These are phyloP conservation scores for Pachyrhynchus sulphureomaculatus DNA, from an alignment of 1,140 invertebrate species.

Conservation along the genomic window DNA sequence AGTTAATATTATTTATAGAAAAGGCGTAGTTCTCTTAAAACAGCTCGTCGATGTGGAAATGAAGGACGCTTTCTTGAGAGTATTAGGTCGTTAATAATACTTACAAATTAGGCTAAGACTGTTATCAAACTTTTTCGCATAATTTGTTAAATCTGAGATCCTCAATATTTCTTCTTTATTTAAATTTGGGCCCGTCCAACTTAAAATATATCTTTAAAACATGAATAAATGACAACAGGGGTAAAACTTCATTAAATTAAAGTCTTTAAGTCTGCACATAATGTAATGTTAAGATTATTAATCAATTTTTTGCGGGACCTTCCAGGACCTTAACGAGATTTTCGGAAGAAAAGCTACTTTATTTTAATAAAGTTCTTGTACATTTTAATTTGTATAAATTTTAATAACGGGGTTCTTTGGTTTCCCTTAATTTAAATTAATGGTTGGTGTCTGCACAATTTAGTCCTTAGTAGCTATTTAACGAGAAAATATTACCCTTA, in stretches of 20 bases:
- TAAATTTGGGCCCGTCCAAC: constrained; percentile 24
- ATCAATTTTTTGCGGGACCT: constrained; percentile 27
- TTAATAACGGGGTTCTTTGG: constrained; percentile 18
- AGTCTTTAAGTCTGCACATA: constrained; percentile 29
- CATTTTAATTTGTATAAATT: constrained; percentile 26
- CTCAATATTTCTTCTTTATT: constrained; percentile 4
- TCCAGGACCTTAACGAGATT: constrained; percentile 19
- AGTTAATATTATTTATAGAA: no score
- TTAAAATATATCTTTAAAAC: constrained; percentile 27
- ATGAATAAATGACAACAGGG: constrained; percentile 29
- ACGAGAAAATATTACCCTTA: no score
- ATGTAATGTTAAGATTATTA: constrained; percentile 31
- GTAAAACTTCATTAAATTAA: constrained; percentile 33
- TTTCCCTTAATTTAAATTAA: constrained; percentile 8
- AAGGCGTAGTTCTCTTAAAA: no score
- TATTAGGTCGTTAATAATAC: background rate
- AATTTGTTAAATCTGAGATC: no score
- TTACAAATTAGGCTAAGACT: background rate
- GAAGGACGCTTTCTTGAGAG: no score
- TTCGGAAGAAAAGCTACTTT: constrained; percentile 14
- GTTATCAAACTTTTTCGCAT: no score
- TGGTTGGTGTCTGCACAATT: background rate
- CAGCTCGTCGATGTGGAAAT: no score
- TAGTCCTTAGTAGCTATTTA: background rate
- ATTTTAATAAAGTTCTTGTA: constrained; percentile 22